Conservation (phyloP, 2,113 vertebrate species). For the Myodes glareolus region DNA sequence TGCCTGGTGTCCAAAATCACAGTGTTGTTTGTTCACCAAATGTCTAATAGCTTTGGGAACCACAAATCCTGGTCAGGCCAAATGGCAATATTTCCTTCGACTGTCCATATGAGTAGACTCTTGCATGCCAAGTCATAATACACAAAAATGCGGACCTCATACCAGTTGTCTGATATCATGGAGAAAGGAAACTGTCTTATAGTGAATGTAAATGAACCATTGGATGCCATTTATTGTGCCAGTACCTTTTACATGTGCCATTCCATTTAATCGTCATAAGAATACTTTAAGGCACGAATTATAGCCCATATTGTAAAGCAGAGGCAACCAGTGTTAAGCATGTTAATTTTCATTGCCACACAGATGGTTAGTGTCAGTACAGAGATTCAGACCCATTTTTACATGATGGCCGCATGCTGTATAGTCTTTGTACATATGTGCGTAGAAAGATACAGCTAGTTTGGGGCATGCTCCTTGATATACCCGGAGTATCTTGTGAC, state of each 20-base stretch:
- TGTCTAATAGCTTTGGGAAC: conserved; percentile 36
- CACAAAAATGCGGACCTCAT: conserved; percentile 27
- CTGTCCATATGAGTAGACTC: conserved; percentile 15
- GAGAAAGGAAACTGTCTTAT: conserved; percentile 20
- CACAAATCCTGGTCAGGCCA: conserved; percentile 11
- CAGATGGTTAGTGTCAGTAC: conserved; percentile 39
- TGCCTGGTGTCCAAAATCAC: background rate
- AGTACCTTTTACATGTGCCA: conserved; percentile 1
- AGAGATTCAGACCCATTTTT: conserved; percentile 26
- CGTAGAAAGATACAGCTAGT: background rate
- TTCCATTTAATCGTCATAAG: conserved; percentile 51
- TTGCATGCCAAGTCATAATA: conserved; percentile 59
- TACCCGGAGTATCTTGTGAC: background rate
- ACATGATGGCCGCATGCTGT: background rate
- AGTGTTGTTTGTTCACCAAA: conserved; percentile 39
- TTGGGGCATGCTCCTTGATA: background rate
- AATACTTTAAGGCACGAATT: conserved; percentile 44
- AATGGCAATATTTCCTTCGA: conserved; percentile 42
- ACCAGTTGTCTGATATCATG: background rate
- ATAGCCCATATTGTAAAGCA: conserved; percentile 32
- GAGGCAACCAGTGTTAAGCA: conserved; percentile 8
- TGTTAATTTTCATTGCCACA: background rate
- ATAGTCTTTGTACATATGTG: background rate
- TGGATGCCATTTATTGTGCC: conserved; percentile 13
- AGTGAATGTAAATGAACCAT: conserved; percentile 2